These are phyloP conservation scores for Aelia acuminata DNA, from an alignment of 2,888 invertebrate genomes.

Conservation along the genomic window DNA sequence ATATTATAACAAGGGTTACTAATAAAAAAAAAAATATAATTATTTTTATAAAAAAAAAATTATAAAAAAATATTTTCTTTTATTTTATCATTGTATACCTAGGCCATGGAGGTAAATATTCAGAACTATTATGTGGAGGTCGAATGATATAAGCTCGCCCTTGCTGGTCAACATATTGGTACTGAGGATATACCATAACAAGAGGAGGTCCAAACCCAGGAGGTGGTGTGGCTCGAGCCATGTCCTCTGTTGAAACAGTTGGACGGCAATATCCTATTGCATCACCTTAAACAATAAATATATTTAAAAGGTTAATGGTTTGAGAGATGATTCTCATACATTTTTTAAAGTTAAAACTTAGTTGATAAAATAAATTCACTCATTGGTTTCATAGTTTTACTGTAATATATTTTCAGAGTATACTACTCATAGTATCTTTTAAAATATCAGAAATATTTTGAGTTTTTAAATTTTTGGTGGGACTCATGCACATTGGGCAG, in stretches of 20 bases:
- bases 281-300: conserved; percentile 39
- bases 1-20: too few species aligned
- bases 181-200: conserved; percentile 74
- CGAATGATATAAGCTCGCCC: conserved; percentile 80
- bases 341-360: too few species aligned
- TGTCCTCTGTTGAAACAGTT: conserved; percentile 86
- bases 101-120: conserved; percentile 67
- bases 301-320: not conserved
- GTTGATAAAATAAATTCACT: too few species aligned
- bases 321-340: too few species aligned
- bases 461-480: too few species aligned
- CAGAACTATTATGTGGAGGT: conserved; percentile 69
- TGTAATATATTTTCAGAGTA: too few species aligned
- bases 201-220: conserved; percentile 70
- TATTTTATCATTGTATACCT: conserved; percentile 49
- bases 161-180: conserved; percentile 78
- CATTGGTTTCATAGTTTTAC: too few species aligned
- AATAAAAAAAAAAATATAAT: too few species aligned
- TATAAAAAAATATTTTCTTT: not conserved
- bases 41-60: too few species aligned
- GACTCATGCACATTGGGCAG: too few species aligned
- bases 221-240: conserved; percentile 68
- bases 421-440: too few species aligned
- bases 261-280: conserved; percentile 78
- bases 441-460: too few species aligned